These are phyloP conservation scores for Diuraphis noxia DNA, from an alignment of 1,140 invertebrate genomes.

Conservation along the genomic window DNA sequence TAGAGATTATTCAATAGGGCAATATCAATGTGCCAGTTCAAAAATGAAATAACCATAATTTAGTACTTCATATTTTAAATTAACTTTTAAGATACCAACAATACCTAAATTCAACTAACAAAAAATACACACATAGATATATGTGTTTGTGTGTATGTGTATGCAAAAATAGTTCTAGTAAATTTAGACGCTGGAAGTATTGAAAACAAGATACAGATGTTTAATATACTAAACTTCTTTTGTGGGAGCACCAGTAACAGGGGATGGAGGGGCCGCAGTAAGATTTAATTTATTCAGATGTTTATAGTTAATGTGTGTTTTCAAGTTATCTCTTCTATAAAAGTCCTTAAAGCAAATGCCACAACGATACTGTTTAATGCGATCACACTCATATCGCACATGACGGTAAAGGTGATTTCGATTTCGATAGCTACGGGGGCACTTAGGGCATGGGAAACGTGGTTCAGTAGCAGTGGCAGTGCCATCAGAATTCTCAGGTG, in stretches of 20 bases:
- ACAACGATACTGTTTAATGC: conserved; percentile 68
- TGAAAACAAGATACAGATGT: background rate
- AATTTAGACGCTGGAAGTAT: background rate
- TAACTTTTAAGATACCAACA: background rate
- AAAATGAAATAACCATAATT: background rate
- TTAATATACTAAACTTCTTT: conserved; percentile 33
- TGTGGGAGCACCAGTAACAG: conserved; percentile 36
- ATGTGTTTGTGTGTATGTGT: background rate
- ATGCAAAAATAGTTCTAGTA: background rate
- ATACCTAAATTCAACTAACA: conserved; percentile 5
- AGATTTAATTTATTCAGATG: conserved; percentile 51
- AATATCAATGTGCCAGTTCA: background rate
- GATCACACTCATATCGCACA: conserved; percentile 65
- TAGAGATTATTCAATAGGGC: conserved; percentile 13
- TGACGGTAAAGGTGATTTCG: conserved; percentile 61
- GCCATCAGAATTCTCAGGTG: conserved; percentile 26
- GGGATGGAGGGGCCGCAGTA: background rate
- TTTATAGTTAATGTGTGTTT: conserved; percentile 56
- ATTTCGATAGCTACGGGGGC: conserved; percentile 55
- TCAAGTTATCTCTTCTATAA: conserved; percentile 62
- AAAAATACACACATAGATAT: background rate
- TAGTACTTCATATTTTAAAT: background rate
- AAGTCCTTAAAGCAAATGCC: conserved; percentile 61
- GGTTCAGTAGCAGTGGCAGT: conserved; percentile 25
- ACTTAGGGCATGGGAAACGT: conserved; percentile 55